Base-by-base conservation (phyloP, 2,888 invertebrate species). In the Pseudococcus viburni region DNA sequence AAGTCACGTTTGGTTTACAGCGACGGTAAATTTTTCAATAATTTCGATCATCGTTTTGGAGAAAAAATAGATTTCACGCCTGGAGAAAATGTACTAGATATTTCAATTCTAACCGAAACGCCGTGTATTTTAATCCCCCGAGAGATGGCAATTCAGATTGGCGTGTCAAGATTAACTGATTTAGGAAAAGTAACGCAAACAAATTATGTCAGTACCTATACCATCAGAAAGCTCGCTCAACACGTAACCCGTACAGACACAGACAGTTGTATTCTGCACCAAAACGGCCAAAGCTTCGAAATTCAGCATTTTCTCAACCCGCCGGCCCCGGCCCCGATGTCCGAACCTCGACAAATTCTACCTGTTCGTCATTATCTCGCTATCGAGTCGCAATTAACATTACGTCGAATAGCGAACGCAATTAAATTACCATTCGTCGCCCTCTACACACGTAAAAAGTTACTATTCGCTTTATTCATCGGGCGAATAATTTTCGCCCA, bases 131-230 rank as follows among this genome's bases (percentile, higher is more conserved):
- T 83, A 83, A 83, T 83, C 80, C 80, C 80, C 2, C 17, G 80
- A 46, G 80, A 83, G n/a, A 83, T 83, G 42, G 80, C 80, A 83
- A 19, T 83, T 83, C 80, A 83, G 46, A 83, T 83, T 83, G 80
- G 80, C 46, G 33, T 83, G 80, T 83, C 80, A 83, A 83, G 80
- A 46, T 83, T 83, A 83, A 83, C 80, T 22, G 80, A 83, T 83
- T 83, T 83, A 46, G 80, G 80, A 83, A 83, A 83, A 83, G 80
- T 83, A 42, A 83, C 80, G 80, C 80, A 83, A 83, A 83, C 46
- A 42, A 83, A 83, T 83, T 46, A 42, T 33, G 42, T 42, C 19
- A 83, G 80, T 83, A 83, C 80, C 46, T 83, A 83, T 46, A 46
- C 39, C n/a, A 83, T 83, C 33, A 42, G n/a, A 19, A 83, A 83